phyloP scores from a whole-genome alignment of 1,140 invertebrate species.

The Phortica variegata region DNA sequence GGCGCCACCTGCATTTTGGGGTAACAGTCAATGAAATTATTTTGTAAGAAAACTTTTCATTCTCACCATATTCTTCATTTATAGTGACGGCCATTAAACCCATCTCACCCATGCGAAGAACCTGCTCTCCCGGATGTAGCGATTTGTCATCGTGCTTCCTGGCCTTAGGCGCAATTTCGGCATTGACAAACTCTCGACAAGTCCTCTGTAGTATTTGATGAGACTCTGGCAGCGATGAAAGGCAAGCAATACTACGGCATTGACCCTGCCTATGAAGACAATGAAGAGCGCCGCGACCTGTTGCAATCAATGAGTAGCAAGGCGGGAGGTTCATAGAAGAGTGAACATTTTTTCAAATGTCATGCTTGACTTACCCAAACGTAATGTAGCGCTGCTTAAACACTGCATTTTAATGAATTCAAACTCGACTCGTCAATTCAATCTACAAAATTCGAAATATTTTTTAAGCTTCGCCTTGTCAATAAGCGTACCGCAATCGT shows the following conservation, averaged over 20 bases:
- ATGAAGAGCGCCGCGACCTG: too few relatives aligned
- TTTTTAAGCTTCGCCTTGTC: too few relatives aligned
- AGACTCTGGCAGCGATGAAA: conserved; percentile 78
- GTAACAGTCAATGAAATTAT: neutral
- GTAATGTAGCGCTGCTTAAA: too few relatives aligned
- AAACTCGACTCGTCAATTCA: too few relatives aligned
- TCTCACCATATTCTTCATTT: conserved; percentile 73
- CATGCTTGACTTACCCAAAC: too few relatives aligned
- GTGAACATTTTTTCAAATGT: conserved; percentile 1
- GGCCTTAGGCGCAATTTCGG: conserved; percentile 84
- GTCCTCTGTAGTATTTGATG: conserved; percentile 91
- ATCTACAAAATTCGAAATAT: too few relatives aligned
- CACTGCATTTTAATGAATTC: too few relatives aligned
- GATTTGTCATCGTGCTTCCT: conserved; percentile 81
- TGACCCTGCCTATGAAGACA: neutral
- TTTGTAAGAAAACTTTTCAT: neutral
- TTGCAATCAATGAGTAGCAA: too few relatives aligned
- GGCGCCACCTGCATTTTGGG: conserved; percentile 56
- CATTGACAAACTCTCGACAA: conserved; percentile 90
- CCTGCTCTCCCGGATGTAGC: conserved; percentile 79
- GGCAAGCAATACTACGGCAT: conserved; percentile 62
- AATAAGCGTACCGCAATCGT: too few relatives aligned
- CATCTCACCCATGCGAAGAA: conserved; percentile 87
- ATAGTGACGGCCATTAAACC: conserved; percentile 82
- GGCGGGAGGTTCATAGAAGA: conserved; percentile 29